Evolutionary conservation across 1,140 invertebrate genomes (phyloP).

Genomic region (Brachionus asplanchnoidis): DNA sequence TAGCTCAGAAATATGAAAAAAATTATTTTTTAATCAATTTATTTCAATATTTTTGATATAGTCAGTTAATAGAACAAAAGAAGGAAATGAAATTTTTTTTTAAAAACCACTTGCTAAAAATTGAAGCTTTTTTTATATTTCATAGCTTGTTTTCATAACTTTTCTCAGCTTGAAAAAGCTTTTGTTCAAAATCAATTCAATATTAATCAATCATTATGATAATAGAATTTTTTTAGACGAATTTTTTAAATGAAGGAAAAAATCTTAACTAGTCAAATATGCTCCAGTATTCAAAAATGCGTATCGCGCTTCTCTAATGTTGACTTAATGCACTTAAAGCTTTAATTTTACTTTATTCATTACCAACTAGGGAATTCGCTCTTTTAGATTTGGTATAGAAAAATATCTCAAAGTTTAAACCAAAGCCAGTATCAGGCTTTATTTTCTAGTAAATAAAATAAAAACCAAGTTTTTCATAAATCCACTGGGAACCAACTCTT

Average conservation of each 20-base stretch:
- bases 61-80: background rate
- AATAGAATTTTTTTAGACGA: background rate
- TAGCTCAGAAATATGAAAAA: no score
- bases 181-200: background rate
- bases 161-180: background rate
- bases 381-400: background rate
- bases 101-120: background rate
- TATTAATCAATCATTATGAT: background rate
- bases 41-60: background rate
- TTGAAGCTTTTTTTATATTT: background rate
- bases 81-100: background rate
- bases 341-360: background rate
- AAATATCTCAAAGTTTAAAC: background rate
- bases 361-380: background rate
- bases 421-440: no score
- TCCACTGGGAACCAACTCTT: no score
- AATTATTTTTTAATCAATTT: no score
- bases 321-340: background rate
- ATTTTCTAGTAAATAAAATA: no score
- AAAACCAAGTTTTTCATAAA: no score
- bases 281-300: background rate
- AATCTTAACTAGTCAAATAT: background rate
- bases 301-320: background rate
- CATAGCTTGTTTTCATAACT: background rate
- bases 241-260: background rate